Evolutionary conservation across 2,888 invertebrate genomes (phyloP).

Genomic region (Apamea monoglypha): DNA sequence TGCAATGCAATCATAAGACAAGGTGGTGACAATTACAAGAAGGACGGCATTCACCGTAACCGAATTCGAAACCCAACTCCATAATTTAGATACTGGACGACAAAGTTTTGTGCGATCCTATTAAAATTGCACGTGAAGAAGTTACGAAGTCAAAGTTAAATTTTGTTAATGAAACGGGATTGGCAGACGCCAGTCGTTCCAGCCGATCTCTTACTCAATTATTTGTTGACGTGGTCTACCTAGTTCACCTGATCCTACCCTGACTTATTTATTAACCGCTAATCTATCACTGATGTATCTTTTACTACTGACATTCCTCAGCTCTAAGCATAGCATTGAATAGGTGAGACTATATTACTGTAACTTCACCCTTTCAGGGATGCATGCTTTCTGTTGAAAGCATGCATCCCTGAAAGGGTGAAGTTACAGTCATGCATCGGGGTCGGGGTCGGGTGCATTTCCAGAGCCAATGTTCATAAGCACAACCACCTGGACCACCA

Average conservation of each 20-base stretch:
- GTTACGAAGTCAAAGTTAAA: background rate
- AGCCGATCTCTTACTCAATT: slow-evolving; percentile 2
- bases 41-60: background rate
- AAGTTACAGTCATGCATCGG: too few relatives aligned
- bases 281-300: background rate
- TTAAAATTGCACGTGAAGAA: slow-evolving; percentile 10
- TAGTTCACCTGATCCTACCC: background rate
- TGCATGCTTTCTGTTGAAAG: background rate
- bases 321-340: background rate
- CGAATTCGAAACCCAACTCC: background rate
- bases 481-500: background rate
- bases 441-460: too few relatives aligned
- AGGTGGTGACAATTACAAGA: background rate
- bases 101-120: background rate
- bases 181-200: background rate
- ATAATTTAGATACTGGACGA: background rate
- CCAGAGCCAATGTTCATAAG: slow-evolving; percentile 11
- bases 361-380: background rate
- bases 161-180: slow-evolving; percentile 4
- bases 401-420: too few relatives aligned
- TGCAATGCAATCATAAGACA: slow-evolving; percentile 21
- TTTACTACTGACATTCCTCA: background rate
- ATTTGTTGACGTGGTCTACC: background rate
- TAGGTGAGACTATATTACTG: background rate
- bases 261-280: background rate